These are phyloP conservation scores for Harmothoe impar DNA, from an alignment of 2,888 invertebrate genomes.

Conservation along the genomic window DNA sequence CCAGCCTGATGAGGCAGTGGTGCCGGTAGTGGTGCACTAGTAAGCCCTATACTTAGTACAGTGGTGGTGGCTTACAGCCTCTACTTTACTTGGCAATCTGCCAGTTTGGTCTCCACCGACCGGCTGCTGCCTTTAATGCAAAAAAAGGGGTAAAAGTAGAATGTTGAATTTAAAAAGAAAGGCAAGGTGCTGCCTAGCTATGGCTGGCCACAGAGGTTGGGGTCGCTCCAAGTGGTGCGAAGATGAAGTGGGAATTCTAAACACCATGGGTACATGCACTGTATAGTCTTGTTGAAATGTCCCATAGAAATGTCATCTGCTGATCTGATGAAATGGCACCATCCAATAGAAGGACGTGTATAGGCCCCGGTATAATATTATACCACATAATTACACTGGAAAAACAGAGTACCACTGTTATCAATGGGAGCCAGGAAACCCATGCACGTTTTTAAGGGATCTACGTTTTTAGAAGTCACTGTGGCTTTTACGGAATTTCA, in stretches of 20 bases:
- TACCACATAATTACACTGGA: too few species aligned
- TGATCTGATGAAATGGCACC: neutral
- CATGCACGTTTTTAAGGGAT: too few species aligned
- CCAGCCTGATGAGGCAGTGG: too few species aligned
- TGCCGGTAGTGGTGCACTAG: neutral
- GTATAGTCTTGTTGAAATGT: too few species aligned
- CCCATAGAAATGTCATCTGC: neutral
- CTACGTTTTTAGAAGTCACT: too few species aligned
- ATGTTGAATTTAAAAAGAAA: neutral
- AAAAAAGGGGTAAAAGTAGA: too few species aligned
- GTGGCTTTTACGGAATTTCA: too few species aligned
- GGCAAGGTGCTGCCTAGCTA: neutral
- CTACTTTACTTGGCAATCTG: conserved; percentile 35
- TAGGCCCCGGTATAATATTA: too few species aligned
- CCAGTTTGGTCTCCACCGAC: neutral
- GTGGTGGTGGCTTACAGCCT: conserved; percentile 16
- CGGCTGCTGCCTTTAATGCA: conserved; percentile 5
- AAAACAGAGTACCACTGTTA: too few species aligned
- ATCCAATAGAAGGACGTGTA: neutral
- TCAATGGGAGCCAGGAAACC: too few species aligned
- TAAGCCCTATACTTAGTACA: neutral
- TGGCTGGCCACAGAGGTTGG: neutral
- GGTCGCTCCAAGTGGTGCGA: neutral
- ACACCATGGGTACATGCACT: neutral
- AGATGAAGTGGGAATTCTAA: neutral